Conservation (phyloP, 1,140 invertebrate genomes). For the Palaemon carinicauda region DNA sequence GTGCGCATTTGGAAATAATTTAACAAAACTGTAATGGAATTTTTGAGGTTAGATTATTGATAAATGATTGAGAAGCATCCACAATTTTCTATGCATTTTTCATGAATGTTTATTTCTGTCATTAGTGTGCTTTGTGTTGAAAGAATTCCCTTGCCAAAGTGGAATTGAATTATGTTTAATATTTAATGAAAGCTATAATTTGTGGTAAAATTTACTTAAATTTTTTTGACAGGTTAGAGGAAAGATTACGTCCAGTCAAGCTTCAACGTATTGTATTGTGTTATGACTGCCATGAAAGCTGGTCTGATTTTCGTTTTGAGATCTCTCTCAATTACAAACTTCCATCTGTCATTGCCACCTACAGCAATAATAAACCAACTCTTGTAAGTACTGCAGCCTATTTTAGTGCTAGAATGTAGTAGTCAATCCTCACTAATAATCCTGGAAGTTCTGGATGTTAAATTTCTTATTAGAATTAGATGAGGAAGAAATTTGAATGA, state of each 20-base stretch:
- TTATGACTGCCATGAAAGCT: slow-evolving; percentile 68
- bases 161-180: no score
- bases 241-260: slow-evolving; percentile 77
- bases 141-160: no score
- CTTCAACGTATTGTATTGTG: slow-evolving; percentile 78
- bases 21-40: no score
- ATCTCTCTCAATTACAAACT: slow-evolving; percentile 79
- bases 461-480: no score
- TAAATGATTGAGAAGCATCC: no score
- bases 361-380: slow-evolving; percentile 78
- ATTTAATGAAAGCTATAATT: not conserved
- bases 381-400: slow-evolving; percentile 68
- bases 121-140: no score
- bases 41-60: no score
- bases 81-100: slow-evolving; percentile 15
- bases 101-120: no score
- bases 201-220: not conserved
- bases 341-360: slow-evolving; percentile 73
- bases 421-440: not conserved
- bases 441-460: no score
- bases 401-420: not conserved
- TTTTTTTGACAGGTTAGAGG: slow-evolving; percentile 71
- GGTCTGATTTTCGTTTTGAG: slow-evolving; percentile 78
- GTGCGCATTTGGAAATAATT: no score
- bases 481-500: no score